Base-by-base conservation (phyloP, 2,888 invertebrate species). In the Acrocera orbiculus region DNA sequence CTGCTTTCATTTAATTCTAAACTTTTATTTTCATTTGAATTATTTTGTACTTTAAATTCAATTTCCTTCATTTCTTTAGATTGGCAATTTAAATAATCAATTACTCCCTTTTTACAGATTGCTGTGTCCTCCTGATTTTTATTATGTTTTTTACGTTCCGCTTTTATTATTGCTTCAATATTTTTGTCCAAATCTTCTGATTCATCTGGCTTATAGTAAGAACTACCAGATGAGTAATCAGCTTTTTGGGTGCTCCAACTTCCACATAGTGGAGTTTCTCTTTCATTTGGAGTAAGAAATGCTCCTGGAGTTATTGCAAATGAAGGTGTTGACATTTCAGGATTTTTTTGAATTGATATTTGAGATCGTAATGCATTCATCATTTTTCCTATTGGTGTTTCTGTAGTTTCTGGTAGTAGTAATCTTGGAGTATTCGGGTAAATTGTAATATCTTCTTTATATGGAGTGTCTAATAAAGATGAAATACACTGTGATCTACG, bases 201-300 rank as follows among this genome's bases (percentile, higher is more conserved):
- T 45, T 72, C 71, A 46, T 72, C 72, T 1, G 72, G 72, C 39
- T 67, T 66, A 45, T 72, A 72, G 45, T 72, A 72, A 3, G 71
- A 71, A 3, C 71, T 66, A 5, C 70, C 63, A 35, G 70, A 69
- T 7, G 71, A 71, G 51, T 70, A 70, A 44, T 70, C 71, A 2
- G 69, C 69, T 25, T 62, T 63, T 5, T 64, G 54, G 16, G 63
- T 63, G 9, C 60, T 58, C 5, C 16, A 16, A 10, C 20, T 10
- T 1, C 44, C 44, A 26, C 52, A 53, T 27, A 45, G 46, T 0
- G 56, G 55, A 3, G 58, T 57, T 8, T 46, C 48, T 5, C 49
- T 45, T 1, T 42, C 43, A 22, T 48, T 48, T 0, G 56, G 52
- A 7, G 44, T 43, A 2, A 45, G 24, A n/a, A 14, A 40, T 5